Evolutionary conservation across 1,140 invertebrate species (phyloP).

Genomic region (Myzus persicae): DNA sequence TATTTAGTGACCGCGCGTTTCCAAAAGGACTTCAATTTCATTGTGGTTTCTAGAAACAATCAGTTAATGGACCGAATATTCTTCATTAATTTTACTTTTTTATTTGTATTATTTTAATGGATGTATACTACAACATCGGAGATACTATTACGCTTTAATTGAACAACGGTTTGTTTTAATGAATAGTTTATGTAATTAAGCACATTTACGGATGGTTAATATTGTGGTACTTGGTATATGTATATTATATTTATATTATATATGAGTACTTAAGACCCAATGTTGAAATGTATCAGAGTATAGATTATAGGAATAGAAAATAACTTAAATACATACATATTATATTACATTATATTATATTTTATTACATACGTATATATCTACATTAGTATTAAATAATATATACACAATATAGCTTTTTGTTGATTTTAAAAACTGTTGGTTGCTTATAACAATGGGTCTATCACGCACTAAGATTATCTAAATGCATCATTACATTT

Average conservation of each 20-base stretch:
- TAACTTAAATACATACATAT: background rate
- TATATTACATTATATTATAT: background rate
- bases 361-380: no score
- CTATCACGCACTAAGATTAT: background rate
- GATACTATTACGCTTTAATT: background rate
- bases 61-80: slow-evolving; percentile 45
- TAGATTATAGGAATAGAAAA: no score
- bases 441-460: background rate
- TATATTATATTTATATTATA: background rate
- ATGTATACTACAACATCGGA: background rate
- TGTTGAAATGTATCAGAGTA: background rate
- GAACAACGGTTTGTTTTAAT: background rate
- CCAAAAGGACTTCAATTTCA: slow-evolving; percentile 44
- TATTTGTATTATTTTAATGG: slow-evolving; percentile 7
- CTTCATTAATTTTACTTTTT: slow-evolving; percentile 16
- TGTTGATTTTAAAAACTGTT: background rate
- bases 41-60: slow-evolving; percentile 32
- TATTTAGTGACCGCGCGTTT: slow-evolving; percentile 29
- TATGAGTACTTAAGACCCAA: background rate
- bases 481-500: background rate
- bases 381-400: background rate
- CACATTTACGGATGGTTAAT: background rate
- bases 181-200: background rate
- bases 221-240: background rate
- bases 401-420: background rate